Percentiles rank a stretch among this genome's conserved stretches.
These are phyloP conservation scores for Prosapia bicincta DNA, from an alignment of 2,888 invertebrate species.

Conservation along the genomic window DNA sequence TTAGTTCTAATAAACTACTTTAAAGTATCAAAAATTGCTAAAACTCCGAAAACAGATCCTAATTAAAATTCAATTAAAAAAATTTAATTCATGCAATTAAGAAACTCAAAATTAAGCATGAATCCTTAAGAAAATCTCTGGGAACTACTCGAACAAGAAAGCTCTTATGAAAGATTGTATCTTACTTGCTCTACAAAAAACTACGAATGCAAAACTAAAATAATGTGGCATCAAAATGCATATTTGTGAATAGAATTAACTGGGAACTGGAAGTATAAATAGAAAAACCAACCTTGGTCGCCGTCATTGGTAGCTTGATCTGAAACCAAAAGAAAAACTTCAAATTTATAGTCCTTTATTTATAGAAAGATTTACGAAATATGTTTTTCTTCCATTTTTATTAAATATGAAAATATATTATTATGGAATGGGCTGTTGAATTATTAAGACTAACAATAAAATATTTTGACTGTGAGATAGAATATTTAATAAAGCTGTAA, in stretches of 20 bases:
- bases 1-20: too few relatives aligned
- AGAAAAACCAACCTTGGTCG: background rate
- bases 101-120: background rate
- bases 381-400: too few relatives aligned
- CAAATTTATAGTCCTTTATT: background rate
- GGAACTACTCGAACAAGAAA: too few relatives aligned
- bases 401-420: too few relatives aligned
- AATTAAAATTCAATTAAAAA: background rate
- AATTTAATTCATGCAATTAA: background rate
- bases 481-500: too few relatives aligned
- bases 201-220: background rate
- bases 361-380: background rate
- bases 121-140: background rate
- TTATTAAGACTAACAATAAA: too few relatives aligned
- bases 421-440: too few relatives aligned
- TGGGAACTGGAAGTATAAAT: background rate
- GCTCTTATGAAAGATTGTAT: too few relatives aligned
- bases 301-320: background rate
- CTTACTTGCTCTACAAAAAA: background rate
- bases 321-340: constrained; percentile 2
- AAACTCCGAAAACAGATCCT: background rate
- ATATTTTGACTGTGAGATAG: too few relatives aligned
- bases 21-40: background rate
- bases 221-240: background rate
- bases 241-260: background rate